Conservation (phyloP, 2,888 invertebrate genomes). For the Leptopterna dolabrata region DNA sequence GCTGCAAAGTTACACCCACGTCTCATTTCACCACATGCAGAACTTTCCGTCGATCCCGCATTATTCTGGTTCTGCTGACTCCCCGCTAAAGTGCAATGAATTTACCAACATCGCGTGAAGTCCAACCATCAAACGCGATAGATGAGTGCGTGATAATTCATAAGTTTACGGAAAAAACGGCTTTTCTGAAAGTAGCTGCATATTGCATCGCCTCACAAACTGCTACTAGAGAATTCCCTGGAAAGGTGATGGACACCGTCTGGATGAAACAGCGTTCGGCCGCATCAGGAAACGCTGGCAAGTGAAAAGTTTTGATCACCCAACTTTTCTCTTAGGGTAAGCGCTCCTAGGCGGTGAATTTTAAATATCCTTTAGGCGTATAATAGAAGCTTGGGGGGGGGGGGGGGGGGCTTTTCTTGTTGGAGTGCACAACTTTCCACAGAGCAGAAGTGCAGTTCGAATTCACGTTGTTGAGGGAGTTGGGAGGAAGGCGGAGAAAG, state of each 20-base stretch:
- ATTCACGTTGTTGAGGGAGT: background rate
- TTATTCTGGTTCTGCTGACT: too few relatives aligned
- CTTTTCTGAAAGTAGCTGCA: background rate
- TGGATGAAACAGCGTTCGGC: background rate
- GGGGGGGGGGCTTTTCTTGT: background rate
- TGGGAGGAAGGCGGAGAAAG: background rate
- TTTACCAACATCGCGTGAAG: background rate
- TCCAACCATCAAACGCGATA: background rate
- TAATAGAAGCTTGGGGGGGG: background rate
- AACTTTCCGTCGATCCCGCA: too few relatives aligned
- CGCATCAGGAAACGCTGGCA: background rate
- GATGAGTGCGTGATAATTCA: background rate
- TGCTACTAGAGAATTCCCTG: background rate
- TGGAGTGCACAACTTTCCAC: background rate
- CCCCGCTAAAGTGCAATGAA: background rate
- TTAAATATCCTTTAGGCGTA: slow-evolving; percentile 29
- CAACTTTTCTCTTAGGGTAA: slow-evolving; percentile 20
- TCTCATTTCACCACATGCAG: too few relatives aligned
- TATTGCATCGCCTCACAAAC: background rate
- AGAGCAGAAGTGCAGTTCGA: background rate
- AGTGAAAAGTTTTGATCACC: slow-evolving; percentile 39
- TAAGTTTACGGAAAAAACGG: background rate
- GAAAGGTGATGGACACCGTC: background rate
- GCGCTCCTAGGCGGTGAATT: slow-evolving; percentile 12
- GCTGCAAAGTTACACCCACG: too few relatives aligned